Evolutionary conservation across 2,888 invertebrate genomes (phyloP).

Genomic region (Esperia sulphurella): DNA sequence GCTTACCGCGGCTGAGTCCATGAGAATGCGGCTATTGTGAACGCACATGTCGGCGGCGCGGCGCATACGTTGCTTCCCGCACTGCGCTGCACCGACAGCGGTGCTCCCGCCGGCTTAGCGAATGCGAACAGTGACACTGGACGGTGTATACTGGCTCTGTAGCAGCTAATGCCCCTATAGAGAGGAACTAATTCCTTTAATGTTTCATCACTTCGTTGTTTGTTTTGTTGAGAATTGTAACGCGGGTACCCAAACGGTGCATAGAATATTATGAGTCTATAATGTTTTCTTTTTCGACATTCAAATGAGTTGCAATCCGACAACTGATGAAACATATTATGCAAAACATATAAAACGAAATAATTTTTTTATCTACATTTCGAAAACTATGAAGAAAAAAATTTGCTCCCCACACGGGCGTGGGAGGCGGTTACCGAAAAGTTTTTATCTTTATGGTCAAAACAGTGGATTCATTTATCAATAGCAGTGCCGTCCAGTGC

Average conservation of each 20-base stretch:
- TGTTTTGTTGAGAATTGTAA: conserved; percentile 1
- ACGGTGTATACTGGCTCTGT: no score
- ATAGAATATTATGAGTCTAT: not conserved
- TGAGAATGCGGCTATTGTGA: conserved; percentile 78
- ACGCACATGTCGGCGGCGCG: conserved; percentile 69
- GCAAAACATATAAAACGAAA: no score
- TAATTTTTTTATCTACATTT: no score
- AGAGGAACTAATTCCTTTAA: not conserved
- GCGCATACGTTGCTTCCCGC: conserved; percentile 62
- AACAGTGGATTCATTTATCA: no score
- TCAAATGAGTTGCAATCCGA: no score
- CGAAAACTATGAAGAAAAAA: no score
- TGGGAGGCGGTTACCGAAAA: no score
- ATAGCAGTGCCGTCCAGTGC: no score
- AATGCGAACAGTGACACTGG: conserved; percentile 30
- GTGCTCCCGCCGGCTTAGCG: conserved; percentile 11
- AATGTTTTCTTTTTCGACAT: no score
- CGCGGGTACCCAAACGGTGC: not conserved
- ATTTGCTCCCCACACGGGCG: no score
- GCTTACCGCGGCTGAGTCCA: conserved; percentile 75
- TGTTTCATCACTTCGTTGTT: not conserved
- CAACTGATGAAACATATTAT: no score
- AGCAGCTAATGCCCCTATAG: conserved; percentile 8
- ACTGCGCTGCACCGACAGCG: conserved; percentile 13
- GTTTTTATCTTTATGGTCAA: no score